A percentile compares a stretch with the other conserved stretches of the same genome.
phyloP scores from a whole-genome alignment of 2,888 invertebrate genomes.

The Stratiomys singularior region DNA sequence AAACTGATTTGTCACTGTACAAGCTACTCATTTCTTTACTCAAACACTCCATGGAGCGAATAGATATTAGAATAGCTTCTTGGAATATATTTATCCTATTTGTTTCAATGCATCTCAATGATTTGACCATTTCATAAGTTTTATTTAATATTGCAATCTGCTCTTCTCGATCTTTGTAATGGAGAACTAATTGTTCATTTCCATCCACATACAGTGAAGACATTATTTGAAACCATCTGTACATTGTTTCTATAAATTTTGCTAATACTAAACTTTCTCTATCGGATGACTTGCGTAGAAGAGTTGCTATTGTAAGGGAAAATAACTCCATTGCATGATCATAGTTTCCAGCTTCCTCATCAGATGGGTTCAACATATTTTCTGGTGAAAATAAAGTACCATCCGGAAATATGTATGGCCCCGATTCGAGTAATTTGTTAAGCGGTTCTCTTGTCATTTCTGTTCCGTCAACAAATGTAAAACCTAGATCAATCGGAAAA shows the following conservation, averaged over 20 bases:
- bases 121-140: not conserved
- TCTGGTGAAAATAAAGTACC: not conserved
- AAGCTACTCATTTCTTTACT: not conserved
- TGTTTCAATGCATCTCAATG: not conserved
- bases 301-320: not conserved
- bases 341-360: not conserved
- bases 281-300: not conserved
- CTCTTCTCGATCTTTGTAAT: not conserved
- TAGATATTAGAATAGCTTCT: conserved; percentile 20
- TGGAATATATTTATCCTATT: conserved; percentile 2
- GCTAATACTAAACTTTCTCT: conserved; percentile 3
- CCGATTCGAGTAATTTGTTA: not conserved
- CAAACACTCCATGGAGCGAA: not conserved
- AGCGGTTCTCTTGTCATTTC: conserved; percentile 4
- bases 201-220: not conserved
- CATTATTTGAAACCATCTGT: conserved; percentile 2
- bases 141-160: not conserved
- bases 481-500: no score
- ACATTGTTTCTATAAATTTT: not conserved
- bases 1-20: not conserved
- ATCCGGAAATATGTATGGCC: not conserved
- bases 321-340: not conserved
- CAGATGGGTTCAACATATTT: not conserved
- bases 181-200: no score
- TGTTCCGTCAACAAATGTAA: conserved; percentile 15